Evolutionary conservation across 1,140 invertebrate genomes (phyloP), one percentile per base, ranked within the genome.

Genomic region (Orchestia grillus): DNA sequence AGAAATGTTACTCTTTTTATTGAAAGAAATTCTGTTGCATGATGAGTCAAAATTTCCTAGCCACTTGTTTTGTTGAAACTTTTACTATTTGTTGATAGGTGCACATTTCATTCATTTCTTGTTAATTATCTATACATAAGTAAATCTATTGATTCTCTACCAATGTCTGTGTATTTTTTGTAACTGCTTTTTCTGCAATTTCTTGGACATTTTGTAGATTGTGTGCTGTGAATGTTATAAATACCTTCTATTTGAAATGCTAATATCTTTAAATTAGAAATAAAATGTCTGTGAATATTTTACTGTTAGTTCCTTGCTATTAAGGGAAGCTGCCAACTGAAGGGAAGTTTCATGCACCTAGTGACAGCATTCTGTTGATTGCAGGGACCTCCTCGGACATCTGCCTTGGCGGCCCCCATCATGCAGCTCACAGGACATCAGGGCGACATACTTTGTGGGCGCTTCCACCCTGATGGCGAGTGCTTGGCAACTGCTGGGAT

Each of bases 371-470:
- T 19, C 19, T 77, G 62, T 77, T 77, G 11, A 11, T 95, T 95
- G 36, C 77, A 98, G 98, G 98, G 98, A 4, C 98, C 98, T 90
- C 98, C 98, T 57, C 97, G 99, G 96, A 99, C 99, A 28, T 99
- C 99, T 0, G 98, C 98, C 97, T 97, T 99, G 0, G 98, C 98
- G 97, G 98, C 99, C 36, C 99, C 99, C 0, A 99, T 99, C 96
- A 99, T 99, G 99, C 98, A 99, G 40, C 97, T 99, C 44, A 98
- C 99, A 97, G 99, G 99, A 0, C 99, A 99, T 97, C 98, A 99
- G 97, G 99, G 99, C 57, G 99, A 99, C 97, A 98, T 99, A 96
- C 99, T 99, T 97, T 98, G 98, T 43, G 98, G 98, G 11, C 98
- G 99, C 97, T 99, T 99, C 97, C 99, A 99, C 97, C 99, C 99